Percentiles rank a stretch among this genome's conserved stretches.
Evolutionary conservation across 2,888 invertebrate genomes (phyloP).

Genomic region (Dione vanillae): DNA sequence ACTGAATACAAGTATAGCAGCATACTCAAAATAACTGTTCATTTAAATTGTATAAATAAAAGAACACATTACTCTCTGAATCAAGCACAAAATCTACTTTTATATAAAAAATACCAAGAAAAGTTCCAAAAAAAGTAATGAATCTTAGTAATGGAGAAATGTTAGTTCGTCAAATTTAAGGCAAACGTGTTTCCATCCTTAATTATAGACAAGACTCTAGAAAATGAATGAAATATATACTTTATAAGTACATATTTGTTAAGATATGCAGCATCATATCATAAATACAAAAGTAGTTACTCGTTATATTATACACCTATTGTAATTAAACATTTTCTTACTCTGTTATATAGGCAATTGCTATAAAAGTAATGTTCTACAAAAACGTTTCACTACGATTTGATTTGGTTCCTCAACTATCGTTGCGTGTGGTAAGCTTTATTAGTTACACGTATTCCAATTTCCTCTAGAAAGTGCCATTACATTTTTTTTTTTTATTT

Average conservation of each 20-base stretch:
- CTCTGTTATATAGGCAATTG: neutral
- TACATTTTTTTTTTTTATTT: slow-evolving; percentile 18
- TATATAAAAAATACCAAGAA: neutral
- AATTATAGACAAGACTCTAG: too few species aligned
- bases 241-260: too few species aligned
- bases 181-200: neutral
- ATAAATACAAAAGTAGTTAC: too few species aligned
- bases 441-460: slow-evolving; percentile 17
- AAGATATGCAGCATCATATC: too few species aligned
- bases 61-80: too few species aligned
- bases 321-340: too few species aligned
- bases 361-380: neutral
- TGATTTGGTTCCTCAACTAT: neutral
- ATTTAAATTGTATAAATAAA: too few species aligned
- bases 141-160: neutral
- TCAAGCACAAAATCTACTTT: too few species aligned
- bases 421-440: slow-evolving; percentile 18
- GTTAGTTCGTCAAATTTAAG: neutral
- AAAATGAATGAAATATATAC: too few species aligned
- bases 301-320: too few species aligned
- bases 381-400: slow-evolving; percentile 7
- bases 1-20: neutral
- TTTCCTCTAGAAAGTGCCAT: slow-evolving; percentile 16
- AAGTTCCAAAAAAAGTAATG: too few species aligned
- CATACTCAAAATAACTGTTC: too few species aligned